phyloP scores from a whole-genome alignment of 2,888 invertebrate genomes.

The Cyclophora punctaria region DNA sequence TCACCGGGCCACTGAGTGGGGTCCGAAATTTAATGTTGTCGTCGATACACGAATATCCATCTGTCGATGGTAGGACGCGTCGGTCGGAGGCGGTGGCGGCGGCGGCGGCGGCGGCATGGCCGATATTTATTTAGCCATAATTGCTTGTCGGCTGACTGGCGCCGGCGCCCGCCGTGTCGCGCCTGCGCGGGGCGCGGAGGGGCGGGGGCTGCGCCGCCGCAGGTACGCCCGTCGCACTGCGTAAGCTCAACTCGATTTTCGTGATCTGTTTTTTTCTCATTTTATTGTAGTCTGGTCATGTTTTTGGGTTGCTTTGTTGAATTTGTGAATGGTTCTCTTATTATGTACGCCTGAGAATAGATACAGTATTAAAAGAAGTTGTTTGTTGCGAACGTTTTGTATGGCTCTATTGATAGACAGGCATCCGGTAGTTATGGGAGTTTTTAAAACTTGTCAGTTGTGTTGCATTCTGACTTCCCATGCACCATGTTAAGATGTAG shows the following conservation, averaged over 20 bases:
- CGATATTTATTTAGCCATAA: conserved; percentile 75
- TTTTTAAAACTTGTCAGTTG: not conserved
- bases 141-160: conserved; percentile 72
- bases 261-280: conserved; percentile 59
- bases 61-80: conserved; percentile 55
- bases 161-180: conserved; percentile 72
- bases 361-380: conserved; percentile 30
- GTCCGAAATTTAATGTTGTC: conserved; percentile 58
- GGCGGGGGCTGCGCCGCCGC: conserved; percentile 37
- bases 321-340: conserved; percentile 62
- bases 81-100: conserved; percentile 37
- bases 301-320: conserved; percentile 65
- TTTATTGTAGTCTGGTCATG: conserved; percentile 62
- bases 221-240: conserved; percentile 59
- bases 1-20: conserved; percentile 42
- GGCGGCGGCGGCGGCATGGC: conserved; percentile 59
- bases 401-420: conserved; percentile 16
- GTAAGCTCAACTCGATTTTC: conserved; percentile 65
- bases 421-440: conserved; percentile 10
- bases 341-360: conserved; percentile 34
- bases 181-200: conserved; percentile 36
- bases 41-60: conserved; percentile 60
- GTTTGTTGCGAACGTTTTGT: conserved; percentile 33
- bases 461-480: not conserved
- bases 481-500: conserved; percentile 4